phyloP scores from a whole-genome alignment of 2,797 vertebrate species.

The Bucorvus abyssinicus region DNA sequence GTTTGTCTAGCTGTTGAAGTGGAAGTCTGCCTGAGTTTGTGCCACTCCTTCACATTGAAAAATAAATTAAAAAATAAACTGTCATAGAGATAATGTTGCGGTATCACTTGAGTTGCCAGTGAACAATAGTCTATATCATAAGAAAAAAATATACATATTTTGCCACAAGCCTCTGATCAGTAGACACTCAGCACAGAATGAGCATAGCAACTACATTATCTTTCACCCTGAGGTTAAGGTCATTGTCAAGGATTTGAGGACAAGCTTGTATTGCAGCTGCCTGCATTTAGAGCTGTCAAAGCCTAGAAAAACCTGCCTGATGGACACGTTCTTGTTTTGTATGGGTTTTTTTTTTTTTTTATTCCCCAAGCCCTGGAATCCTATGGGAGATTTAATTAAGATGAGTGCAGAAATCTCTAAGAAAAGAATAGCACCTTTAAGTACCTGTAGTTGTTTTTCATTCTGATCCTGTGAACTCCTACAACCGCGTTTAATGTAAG shows the following conservation, averaged over 20 bases:
- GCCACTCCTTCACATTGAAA: conserved; percentile 3
- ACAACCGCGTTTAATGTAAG: background rate
- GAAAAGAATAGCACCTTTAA: conserved; percentile 22
- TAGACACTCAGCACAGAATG: conserved; percentile 59
- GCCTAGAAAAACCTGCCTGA: conserved; percentile 66
- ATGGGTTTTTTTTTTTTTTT: background rate
- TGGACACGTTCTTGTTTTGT: conserved; percentile 47
- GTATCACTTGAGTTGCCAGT: conserved; percentile 59
- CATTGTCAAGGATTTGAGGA: conserved; percentile 73
- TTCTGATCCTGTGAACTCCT: background rate
- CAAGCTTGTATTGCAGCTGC: conserved; percentile 70
- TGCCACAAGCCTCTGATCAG: conserved; percentile 64
- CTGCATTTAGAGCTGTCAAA: conserved; percentile 71
- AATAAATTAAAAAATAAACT: conserved; percentile 16
- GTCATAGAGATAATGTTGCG: conserved; percentile 54
- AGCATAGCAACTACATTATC: conserved; percentile 73
- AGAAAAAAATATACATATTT: conserved; percentile 63
- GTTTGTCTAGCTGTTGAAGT: background rate
- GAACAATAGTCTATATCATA: conserved; percentile 61
- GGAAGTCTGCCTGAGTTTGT: conserved; percentile 14
- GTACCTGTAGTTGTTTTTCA: conserved; percentile 15
- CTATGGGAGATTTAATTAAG: conserved; percentile 64
- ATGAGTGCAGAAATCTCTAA: background rate
- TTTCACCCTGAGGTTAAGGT: conserved; percentile 73
- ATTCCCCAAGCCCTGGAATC: background rate